Base-by-base conservation (phyloP, 2,888 invertebrate species). In the Caenorhabditis imperialis region DNA sequence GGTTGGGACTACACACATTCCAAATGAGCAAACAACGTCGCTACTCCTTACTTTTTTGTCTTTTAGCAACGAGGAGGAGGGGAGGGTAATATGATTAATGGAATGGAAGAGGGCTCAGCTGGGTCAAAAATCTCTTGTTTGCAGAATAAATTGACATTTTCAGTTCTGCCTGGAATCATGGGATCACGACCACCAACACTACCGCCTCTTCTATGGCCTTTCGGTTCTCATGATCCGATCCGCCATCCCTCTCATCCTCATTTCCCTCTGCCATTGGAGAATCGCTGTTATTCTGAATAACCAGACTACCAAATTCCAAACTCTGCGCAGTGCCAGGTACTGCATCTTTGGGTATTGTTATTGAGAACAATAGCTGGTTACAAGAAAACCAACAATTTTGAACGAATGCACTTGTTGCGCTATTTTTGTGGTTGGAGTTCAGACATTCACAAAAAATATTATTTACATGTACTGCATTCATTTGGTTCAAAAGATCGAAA, bases 201-300 rank as follows among this genome's bases (percentile, higher is more conserved):
- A 80, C 25, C 77, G 83, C 1, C 67, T 83, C 2, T 69, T 72
- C 47, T 83, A 82, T 37, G 83, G 83, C 10, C 57, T 82, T 8
- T 73, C 71, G 8, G 81, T 83, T 0, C 92, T 94, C 6, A 91
- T 93, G 23, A 90, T 96, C 84, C 97, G 97, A 90, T 97, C 96
- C 86, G 92, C 95, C 44, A 90, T 97, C 81, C 97, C 97, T 1
- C 95, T 97, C 89, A 90, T 93, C 78, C 93, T 96, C 78, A 96
- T 97, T 85, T 93, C 94, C 10, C 93, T 94, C 88, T 97, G 96
- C 89, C 98, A 98, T 90, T 92, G 93, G 23, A 93, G 93, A 61
- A 84, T 84, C 25, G 82, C 82, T 2, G 42, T 65, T 6, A 79
- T 81, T 20, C 73, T 84, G 30, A 67, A 69, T 42, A 45, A 60